Conservation (phyloP, 1,140 invertebrate species). For the Bombus terrestris region DNA sequence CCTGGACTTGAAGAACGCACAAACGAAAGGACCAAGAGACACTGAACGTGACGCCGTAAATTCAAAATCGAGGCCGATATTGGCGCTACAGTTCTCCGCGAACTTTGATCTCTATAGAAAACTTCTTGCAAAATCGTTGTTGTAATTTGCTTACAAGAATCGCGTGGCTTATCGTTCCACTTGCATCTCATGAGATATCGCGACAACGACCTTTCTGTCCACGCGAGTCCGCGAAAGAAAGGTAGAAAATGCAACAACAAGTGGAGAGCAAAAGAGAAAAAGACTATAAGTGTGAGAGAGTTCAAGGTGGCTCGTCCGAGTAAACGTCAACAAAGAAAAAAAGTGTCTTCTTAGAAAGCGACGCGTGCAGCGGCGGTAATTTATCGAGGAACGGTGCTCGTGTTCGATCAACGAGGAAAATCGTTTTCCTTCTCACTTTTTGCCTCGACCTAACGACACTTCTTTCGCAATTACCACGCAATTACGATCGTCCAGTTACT, state of each 20-base stretch:
- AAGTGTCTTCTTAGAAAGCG: conserved; percentile 1
- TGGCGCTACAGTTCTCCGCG: too few species aligned
- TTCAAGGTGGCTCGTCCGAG: conserved; percentile 22
- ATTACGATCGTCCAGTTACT: conserved; percentile 29
- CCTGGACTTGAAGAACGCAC: background rate
- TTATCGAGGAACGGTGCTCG: conserved; percentile 18
- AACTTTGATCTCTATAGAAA: background rate
- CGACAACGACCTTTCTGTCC: background rate
- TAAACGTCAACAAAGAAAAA: background rate
- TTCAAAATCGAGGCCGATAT: background rate
- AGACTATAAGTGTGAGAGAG: background rate
- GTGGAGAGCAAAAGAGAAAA: background rate
- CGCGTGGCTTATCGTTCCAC: conserved; percentile 26
- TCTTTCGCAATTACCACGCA: conserved; percentile 38
- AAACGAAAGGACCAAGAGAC: background rate
- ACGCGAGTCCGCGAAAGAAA: background rate
- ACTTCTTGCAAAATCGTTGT: background rate
- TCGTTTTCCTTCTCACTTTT: background rate
- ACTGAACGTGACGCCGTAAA: background rate
- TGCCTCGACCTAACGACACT: conserved; percentile 21
- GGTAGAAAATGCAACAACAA: background rate
- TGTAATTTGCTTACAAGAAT: conserved; percentile 21
- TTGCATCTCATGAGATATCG: conserved; percentile 16
- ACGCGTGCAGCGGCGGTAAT: conserved; percentile 28
- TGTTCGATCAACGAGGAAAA: background rate